These are phyloP conservation scores for Doryteuthis pealeii DNA, from an alignment of 1,140 invertebrate genomes.

Conservation along the genomic window DNA sequence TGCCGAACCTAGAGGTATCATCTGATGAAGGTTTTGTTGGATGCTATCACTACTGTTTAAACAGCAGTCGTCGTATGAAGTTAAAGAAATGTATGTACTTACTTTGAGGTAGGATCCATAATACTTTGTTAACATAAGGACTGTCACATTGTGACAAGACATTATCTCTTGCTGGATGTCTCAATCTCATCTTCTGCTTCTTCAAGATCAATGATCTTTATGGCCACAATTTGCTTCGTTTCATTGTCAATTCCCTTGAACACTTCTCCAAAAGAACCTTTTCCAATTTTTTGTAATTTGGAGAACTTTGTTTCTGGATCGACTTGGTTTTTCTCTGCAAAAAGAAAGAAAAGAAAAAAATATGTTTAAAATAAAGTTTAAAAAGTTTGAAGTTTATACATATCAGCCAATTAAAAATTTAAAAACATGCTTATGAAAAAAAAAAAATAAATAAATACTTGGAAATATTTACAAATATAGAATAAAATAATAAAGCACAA, in stretches of 20 bases:
- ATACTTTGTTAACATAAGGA: slow-evolving; percentile 93
- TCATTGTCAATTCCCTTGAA: slow-evolving; percentile 99
- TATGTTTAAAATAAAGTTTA: too few species aligned
- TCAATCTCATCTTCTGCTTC: slow-evolving; percentile 99
- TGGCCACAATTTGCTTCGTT: slow-evolving; percentile 93
- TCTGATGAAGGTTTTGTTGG: too few species aligned
- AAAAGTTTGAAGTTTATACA: neutral
- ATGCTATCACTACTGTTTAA: too few species aligned
- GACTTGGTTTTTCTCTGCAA: slow-evolving; percentile 77
- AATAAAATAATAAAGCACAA: too few species aligned
- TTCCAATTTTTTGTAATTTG: slow-evolving; percentile 98
- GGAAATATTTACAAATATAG: too few species aligned
- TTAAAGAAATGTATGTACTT: slow-evolving; percentile 12
- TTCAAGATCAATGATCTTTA: slow-evolving; percentile 96
- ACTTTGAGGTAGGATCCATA: slow-evolving; percentile 72
- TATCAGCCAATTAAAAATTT: too few species aligned
- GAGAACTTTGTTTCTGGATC: slow-evolving; percentile 99
- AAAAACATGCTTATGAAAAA: too few species aligned
- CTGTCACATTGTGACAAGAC: slow-evolving; percentile 99
- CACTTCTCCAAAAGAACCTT: slow-evolving; percentile 99
- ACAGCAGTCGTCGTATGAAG: too few species aligned
- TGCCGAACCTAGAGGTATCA: too few species aligned
- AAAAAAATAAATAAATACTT: too few species aligned
- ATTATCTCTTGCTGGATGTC: slow-evolving; percentile 99
- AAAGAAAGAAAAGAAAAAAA: slow-evolving; percentile 11